Evolutionary conservation across 1,140 invertebrate species (phyloP).

Genomic region (Gonatopus flavifemur): DNA sequence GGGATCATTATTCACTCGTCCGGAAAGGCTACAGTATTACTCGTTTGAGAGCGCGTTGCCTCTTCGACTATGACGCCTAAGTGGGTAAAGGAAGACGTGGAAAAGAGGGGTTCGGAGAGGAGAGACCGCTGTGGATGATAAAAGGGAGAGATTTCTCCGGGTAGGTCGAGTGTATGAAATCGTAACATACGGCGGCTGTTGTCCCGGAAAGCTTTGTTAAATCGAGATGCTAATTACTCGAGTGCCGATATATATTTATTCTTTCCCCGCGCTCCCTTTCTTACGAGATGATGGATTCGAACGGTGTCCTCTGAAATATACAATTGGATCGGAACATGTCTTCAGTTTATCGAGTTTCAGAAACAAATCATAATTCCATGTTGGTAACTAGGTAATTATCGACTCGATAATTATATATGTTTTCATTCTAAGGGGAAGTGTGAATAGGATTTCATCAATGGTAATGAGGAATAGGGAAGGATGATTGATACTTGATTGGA

Average conservation of each 20-base stretch:
- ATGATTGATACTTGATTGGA: too few relatives aligned
- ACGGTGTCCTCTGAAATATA: too few relatives aligned
- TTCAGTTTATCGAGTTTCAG: too few relatives aligned
- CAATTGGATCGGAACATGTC: too few relatives aligned
- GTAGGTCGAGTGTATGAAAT: constrained; percentile 32
- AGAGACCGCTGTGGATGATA: neutral
- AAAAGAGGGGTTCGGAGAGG: neutral
- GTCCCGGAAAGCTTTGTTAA: constrained; percentile 49
- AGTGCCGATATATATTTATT: constrained; percentile 15
- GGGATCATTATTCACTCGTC: constrained; percentile 50
- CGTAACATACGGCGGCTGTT: constrained; percentile 53
- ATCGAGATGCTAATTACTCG: constrained; percentile 52
- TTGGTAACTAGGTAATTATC: too few relatives aligned
- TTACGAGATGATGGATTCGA: too few relatives aligned
- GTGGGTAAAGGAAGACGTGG: neutral
- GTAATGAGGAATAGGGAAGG: too few relatives aligned
- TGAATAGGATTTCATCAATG: too few relatives aligned
- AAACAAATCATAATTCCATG: too few relatives aligned
- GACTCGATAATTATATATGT: too few relatives aligned
- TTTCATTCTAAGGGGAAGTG: too few relatives aligned
- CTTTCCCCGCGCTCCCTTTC: constrained; percentile 1
- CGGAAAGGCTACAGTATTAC: constrained; percentile 55
- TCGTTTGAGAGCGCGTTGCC: constrained; percentile 35
- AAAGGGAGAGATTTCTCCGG: too few relatives aligned
- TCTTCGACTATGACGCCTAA: constrained; percentile 33